These are phyloP conservation scores for Dynastes hyllus DNA, from an alignment of 2,888 invertebrate species.

Conservation along the genomic window DNA sequence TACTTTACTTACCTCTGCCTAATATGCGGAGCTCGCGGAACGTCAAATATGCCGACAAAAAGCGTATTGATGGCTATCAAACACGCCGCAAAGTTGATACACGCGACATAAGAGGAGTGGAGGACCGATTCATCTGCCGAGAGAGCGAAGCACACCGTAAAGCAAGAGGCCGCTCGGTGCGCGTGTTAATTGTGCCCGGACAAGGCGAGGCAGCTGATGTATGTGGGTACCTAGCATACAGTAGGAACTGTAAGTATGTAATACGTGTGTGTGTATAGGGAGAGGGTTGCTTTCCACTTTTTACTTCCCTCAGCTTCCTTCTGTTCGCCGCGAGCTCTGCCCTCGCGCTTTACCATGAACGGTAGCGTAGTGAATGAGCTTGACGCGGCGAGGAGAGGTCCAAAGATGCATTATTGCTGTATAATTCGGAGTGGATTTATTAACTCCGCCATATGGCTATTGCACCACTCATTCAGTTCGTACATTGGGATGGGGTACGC, in stretches of 20 bases:
- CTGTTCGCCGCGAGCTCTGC: constrained; percentile 38
- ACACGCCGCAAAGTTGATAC: constrained; percentile 57
- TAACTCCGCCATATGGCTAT: constrained; percentile 24
- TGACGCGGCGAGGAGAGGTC: constrained; percentile 11
- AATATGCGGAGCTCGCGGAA: constrained; percentile 29
- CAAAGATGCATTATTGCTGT: background rate
- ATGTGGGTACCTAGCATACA: background rate
- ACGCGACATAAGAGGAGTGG: constrained; percentile 54
- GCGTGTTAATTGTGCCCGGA: constrained; percentile 60
- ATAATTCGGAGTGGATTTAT: constrained; percentile 41
- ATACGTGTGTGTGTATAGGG: background rate
- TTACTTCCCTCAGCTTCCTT: background rate
- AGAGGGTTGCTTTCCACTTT: constrained; percentile 36
- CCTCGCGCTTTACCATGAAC: background rate
- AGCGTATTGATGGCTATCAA: constrained; percentile 57
- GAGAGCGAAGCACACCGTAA: constrained; percentile 55
- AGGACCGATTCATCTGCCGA: constrained; percentile 52
- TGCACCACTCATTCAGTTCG: background rate
- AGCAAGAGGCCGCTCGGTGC: constrained; percentile 57
- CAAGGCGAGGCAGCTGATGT: constrained; percentile 38
- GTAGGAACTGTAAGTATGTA: too few relatives aligned
- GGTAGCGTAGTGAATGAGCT: background rate
- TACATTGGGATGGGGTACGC: too few relatives aligned
- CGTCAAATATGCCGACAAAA: constrained; percentile 56
- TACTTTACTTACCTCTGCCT: background rate